Evolutionary conservation across 2,113 vertebrate species (phyloP).

Genomic region (Crocuta crocuta): DNA sequence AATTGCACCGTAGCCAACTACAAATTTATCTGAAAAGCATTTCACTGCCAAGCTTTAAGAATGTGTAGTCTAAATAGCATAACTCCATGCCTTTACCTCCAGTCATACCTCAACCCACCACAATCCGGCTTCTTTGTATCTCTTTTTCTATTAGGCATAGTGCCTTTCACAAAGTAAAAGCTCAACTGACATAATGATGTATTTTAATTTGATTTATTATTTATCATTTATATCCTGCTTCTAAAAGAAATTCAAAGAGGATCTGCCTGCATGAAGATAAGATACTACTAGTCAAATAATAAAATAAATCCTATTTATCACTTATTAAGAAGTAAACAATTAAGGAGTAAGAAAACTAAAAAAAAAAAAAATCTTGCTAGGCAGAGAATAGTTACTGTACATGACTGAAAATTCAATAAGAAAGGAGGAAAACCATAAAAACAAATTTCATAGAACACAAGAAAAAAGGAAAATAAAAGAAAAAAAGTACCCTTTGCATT

Average conservation of each 20-base stretch:
- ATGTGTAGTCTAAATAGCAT: neutral
- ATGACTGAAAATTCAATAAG: neutral
- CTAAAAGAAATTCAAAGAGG: neutral
- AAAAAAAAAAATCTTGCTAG: neutral
- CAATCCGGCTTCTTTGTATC: slow-evolving; percentile 15
- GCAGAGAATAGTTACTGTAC: neutral
- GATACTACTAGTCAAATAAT: neutral
- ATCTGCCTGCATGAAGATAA: neutral
- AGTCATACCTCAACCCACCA: neutral
- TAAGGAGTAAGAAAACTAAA: neutral
- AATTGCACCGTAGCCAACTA: neutral
- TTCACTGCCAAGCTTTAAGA: slow-evolving; percentile 18
- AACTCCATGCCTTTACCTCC: neutral
- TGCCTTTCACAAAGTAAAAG: neutral
- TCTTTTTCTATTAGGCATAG: neutral
- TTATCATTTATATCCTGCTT: slow-evolving; percentile 24
- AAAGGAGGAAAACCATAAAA: neutral
- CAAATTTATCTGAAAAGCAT: slow-evolving; percentile 11
- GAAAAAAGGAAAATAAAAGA: neutral
- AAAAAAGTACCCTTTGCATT: neutral
- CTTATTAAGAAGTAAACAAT: neutral
- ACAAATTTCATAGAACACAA: neutral
- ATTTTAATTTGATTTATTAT: slow-evolving; percentile 33
- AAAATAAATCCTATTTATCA: neutral
- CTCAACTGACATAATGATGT: neutral